These are phyloP conservation scores for Lepidurus packardi DNA, from an alignment of 1,140 invertebrate genomes.

Conservation along the genomic window DNA sequence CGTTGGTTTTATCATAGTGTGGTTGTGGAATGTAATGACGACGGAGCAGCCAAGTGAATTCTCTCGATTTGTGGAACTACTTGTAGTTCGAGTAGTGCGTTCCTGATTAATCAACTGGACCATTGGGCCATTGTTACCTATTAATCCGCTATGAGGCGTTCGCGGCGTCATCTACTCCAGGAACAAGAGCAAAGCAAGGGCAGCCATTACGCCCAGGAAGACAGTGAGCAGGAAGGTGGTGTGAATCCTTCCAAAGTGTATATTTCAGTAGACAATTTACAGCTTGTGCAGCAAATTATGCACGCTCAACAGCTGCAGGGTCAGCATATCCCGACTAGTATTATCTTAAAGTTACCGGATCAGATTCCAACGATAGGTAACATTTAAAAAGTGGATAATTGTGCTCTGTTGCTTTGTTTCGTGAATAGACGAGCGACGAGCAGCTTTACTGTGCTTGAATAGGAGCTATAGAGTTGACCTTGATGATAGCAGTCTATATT, in stretches of 20 bases:
- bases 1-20: too few relatives aligned
- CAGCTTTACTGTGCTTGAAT: background rate
- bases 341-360: conserved; percentile 32
- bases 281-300: conserved; percentile 16
- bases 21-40: too few relatives aligned
- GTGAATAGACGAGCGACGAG: background rate
- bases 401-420: background rate
- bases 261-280: background rate
- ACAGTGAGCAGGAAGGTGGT: conserved; percentile 17
- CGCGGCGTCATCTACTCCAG: background rate
- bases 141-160: conserved; percentile 13
- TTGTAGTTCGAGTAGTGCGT: too few relatives aligned
- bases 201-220: conserved; percentile 12
- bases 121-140: background rate
- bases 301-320: conserved; percentile 28
- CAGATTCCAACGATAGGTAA: conserved; percentile 34
- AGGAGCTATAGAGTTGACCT: background rate
- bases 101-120: background rate
- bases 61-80: too few relatives aligned
- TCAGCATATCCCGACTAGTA: conserved; percentile 31
- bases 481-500: background rate
- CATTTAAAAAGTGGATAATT: background rate
- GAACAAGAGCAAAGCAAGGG: background rate
- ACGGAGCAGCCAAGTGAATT: too few relatives aligned
- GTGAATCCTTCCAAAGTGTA: conserved; percentile 17